Percentiles rank a stretch among this genome's conserved stretches.
Evolutionary conservation across 2,797 vertebrate species (phyloP).

Genomic region (Acanthopagrus latus): DNA sequence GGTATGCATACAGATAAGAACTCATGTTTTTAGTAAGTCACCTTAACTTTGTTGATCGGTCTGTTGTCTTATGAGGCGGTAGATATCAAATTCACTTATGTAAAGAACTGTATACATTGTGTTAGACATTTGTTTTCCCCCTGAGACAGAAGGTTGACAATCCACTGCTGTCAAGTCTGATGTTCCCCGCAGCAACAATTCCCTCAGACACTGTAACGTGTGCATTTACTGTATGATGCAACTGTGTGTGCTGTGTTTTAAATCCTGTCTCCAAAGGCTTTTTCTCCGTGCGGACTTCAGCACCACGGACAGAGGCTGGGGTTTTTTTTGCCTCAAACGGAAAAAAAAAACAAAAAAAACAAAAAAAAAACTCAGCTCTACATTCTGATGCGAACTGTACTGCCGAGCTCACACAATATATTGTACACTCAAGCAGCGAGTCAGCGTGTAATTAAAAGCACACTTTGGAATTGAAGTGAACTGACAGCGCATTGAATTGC

Average conservation of each 20-base stretch:
- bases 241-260: not conserved
- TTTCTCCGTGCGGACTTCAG: constrained; percentile 20
- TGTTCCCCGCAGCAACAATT: not conserved
- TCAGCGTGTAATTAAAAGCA: not conserved
- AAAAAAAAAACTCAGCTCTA: not conserved
- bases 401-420: not conserved
- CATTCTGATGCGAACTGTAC: not conserved
- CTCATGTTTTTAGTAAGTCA: constrained; percentile 15
- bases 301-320: constrained; percentile 53
- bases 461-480: not conserved
- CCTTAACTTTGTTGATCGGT: not conserved
- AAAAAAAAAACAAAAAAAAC: not conserved
- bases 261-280: not conserved
- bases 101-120: too few species aligned
- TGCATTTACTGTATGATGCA: constrained; percentile 3
- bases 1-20: not conserved
- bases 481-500: not conserved
- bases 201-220: not conserved
- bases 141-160: constrained; percentile 1
- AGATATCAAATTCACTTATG: not conserved
- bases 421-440: not conserved
- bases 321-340: not conserved
- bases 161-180: constrained; percentile 1
- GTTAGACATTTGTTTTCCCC: constrained; percentile 5
- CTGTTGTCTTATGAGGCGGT: not conserved